Percentiles rank a stretch among this genome's conserved stretches.
Evolutionary conservation across 2,888 invertebrate species (phyloP).

Genomic region (Chymomyza amoena): DNA sequence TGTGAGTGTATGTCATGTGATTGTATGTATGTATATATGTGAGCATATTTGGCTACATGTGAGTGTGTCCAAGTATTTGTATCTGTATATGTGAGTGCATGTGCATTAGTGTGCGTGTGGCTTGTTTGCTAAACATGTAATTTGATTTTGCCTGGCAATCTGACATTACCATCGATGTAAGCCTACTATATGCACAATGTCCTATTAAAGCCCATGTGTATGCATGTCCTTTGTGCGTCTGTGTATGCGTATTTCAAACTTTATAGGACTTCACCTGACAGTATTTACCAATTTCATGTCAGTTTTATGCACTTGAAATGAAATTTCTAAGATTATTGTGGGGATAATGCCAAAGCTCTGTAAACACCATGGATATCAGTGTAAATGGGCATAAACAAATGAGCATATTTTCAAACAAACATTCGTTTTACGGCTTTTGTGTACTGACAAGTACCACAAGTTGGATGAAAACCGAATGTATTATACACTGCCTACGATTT

Average conservation of each 20-base stretch:
- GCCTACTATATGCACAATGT: neutral
- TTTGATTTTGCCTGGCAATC: slow-evolving; percentile 39
- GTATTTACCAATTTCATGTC: neutral
- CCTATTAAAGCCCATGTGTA: neutral
- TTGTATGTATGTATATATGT: too few species aligned
- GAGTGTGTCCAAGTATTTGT: too few species aligned
- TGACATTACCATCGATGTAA: neutral
- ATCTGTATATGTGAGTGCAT: neutral
- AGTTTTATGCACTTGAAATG: neutral
- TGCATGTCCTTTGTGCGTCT: neutral
- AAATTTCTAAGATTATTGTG: neutral
- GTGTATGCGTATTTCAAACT: neutral
- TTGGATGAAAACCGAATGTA: too few species aligned
- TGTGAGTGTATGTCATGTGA: too few species aligned
- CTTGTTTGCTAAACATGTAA: slow-evolving; percentile 50
- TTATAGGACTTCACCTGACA: neutral
- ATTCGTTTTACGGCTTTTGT: neutral
- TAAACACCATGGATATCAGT: neutral
- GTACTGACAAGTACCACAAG: too few species aligned
- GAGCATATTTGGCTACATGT: too few species aligned
- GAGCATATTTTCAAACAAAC: neutral
- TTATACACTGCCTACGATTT: neutral
- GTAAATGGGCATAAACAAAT: neutral
- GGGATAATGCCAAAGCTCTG: neutral
- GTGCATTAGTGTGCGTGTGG: slow-evolving; percentile 30